Evolutionary conservation across 53 echinoderm and acorn worm genomes (phyloP), one percentile per base, ranked within the genome.

Genomic region (Stichopus horrens): DNA sequence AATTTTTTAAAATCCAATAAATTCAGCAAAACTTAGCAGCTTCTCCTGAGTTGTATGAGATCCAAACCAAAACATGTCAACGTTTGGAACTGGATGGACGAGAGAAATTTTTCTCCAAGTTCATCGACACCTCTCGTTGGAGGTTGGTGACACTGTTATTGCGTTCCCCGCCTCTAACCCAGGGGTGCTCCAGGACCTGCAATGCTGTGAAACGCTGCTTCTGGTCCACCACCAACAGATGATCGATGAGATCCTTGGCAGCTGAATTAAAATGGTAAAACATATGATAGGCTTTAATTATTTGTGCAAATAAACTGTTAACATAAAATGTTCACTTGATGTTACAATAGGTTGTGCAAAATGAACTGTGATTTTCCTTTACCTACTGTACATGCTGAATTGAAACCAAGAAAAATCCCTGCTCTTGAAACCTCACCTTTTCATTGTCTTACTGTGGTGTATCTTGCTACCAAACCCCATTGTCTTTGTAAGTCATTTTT

Each of bases 81-180:
- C 74, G 71, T 54, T 92, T 92, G 4, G 90, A 90, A 66, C 96
- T 96, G 58, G 90, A 89, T 55, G 92, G 79, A 13, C 93, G 92
- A 19, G 92, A 89, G 78, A 98, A 98, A 93, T 98, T 98, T 93
- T 93, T 98, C 88, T 98, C 98, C 18, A 98, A 86, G 90, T 98
- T 98, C 90, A 98, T 95, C 13, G 98, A 96, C 9, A 98, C 94
- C 86, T 98, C 98, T 16, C 98, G 86, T 89, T 98, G 98, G 55
- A 98, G 91, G 76, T 98, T 98, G 23, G 93, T 93, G 67, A 88
- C 83, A 5, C 76, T 59, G 55, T 93, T 90, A 22, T 86, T 77
- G 5, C 89, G 92, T 37, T 93, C 93, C 55, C 92, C 88, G 55
- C 85, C 93, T 53, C 55, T 58, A 74, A 98, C 90, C 98, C 98